Evolutionary conservation across 2,797 vertebrate species (phyloP).

Genomic region (Rhyacichthys aspro): DNA sequence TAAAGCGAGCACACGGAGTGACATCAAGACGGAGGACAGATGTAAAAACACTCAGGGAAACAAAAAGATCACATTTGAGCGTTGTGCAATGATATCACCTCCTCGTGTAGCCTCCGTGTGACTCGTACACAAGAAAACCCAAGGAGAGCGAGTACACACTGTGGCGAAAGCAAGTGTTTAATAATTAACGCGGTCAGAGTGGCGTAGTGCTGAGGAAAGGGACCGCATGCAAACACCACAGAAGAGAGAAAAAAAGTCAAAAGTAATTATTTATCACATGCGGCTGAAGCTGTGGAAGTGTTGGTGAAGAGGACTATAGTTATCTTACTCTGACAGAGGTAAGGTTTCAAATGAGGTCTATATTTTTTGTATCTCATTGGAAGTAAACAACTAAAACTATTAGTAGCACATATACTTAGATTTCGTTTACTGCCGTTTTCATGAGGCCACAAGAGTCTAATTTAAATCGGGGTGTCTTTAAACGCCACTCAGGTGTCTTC

Average conservation of each 20-base stretch:
- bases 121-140: conserved; percentile 20
- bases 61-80: conserved; percentile 4
- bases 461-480: no score
- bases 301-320: conserved; percentile 30
- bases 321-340: conserved; percentile 30
- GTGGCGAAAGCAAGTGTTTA: conserved; percentile 63
- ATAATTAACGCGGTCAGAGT: conserved; percentile 74
- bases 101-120: background rate
- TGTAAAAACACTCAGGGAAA: background rate
- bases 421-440: no score
- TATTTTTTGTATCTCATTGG: no score
- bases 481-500: no score
- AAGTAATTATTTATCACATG: conserved; percentile 81
- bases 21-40: conserved; percentile 1
- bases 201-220: conserved; percentile 58
- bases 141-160: conserved; percentile 42
- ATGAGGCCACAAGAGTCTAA: no score
- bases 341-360: no score
- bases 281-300: conserved; percentile 44
- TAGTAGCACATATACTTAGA: no score
- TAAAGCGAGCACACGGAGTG: background rate
- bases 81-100: background rate
- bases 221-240: conserved; percentile 67
- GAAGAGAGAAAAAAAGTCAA: conserved; percentile 66
- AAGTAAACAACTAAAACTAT: no score